A percentile compares a stretch with the other conserved stretches of the same genome.
Evolutionary conservation across 35 echinoderm and acorn worm species (phyloP).

Genomic region (Hemicentrotus pulcherrimus): DNA sequence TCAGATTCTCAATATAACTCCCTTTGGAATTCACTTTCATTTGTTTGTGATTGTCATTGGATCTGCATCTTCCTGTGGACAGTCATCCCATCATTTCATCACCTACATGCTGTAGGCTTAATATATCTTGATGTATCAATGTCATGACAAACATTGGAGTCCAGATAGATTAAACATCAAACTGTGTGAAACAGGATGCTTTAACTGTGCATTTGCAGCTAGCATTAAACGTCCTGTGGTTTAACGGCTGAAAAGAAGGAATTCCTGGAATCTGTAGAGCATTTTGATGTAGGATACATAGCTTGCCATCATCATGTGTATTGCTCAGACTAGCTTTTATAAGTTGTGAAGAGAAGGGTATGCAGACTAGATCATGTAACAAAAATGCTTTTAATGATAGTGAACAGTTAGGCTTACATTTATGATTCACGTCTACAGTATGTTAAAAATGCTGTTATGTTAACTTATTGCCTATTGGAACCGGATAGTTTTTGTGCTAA

Average conservation of each 20-base stretch:
- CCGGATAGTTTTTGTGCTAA: too few species aligned
- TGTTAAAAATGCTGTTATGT: too few species aligned
- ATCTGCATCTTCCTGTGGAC: too few species aligned
- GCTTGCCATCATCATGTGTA: not conserved
- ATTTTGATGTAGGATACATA: not conserved
- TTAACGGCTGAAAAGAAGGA: not conserved
- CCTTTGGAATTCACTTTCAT: too few species aligned
- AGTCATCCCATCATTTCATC: too few species aligned
- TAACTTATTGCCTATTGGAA: too few species aligned
- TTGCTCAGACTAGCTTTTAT: not conserved
- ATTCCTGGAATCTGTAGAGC: not conserved
- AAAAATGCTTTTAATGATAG: not conserved
- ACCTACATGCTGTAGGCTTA: too few species aligned
- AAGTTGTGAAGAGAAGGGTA: not conserved
- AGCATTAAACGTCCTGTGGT: not conserved
- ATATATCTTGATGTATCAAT: not conserved
- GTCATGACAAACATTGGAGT: not conserved
- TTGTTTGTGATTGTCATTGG: too few species aligned
- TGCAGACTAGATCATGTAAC: not conserved
- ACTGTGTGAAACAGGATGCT: not conserved
- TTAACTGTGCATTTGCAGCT: not conserved
- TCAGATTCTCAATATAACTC: too few species aligned
- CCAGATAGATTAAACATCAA: not conserved
- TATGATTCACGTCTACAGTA: too few species aligned
- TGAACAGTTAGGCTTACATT: too few species aligned